Percentiles rank a stretch among this genome's conserved stretches.
These are phyloP conservation scores for Crenuchus spilurus DNA, from an alignment of 2,797 vertebrate species.

Conservation along the genomic window DNA sequence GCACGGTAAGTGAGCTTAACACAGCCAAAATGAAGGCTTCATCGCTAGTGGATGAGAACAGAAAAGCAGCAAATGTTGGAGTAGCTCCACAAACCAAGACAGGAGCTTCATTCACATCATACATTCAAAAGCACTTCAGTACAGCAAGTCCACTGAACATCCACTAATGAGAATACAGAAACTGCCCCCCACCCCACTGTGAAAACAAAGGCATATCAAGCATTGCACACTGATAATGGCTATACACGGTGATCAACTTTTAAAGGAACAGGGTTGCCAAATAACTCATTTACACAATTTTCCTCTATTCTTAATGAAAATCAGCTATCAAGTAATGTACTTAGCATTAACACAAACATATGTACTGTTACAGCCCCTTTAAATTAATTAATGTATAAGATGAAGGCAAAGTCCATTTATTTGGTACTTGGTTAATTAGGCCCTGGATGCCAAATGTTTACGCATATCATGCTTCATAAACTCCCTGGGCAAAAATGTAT, in stretches of 20 bases:
- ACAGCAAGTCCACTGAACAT: neutral
- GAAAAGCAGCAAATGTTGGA: neutral
- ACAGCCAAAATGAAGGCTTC: neutral
- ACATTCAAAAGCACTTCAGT: slow-evolving; percentile 40
- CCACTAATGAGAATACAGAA: slow-evolving; percentile 6
- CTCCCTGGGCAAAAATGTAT: too few relatives aligned
- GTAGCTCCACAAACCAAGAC: slow-evolving; percentile 14
- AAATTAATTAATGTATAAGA: too few relatives aligned
- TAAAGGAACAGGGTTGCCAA: neutral
- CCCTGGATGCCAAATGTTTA: too few relatives aligned
- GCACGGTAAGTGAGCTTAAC: slow-evolving; percentile 25
- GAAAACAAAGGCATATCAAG: slow-evolving; percentile 12
- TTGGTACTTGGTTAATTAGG: too few relatives aligned
- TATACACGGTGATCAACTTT: neutral
- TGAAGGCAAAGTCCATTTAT: too few relatives aligned
- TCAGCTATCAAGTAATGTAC: too few relatives aligned
- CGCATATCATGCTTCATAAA: too few relatives aligned
- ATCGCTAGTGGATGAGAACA: neutral
- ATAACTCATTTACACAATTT: too few relatives aligned
- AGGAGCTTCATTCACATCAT: slow-evolving; percentile 50
- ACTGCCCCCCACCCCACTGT: neutral
- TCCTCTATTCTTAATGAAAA: too few relatives aligned
- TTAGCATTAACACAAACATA: too few relatives aligned
- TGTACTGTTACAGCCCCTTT: too few relatives aligned
- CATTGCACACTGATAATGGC: slow-evolving; percentile 1